Evolutionary conservation across 2,113 vertebrate genomes (phyloP).

Genomic region (Upupa epops): DNA sequence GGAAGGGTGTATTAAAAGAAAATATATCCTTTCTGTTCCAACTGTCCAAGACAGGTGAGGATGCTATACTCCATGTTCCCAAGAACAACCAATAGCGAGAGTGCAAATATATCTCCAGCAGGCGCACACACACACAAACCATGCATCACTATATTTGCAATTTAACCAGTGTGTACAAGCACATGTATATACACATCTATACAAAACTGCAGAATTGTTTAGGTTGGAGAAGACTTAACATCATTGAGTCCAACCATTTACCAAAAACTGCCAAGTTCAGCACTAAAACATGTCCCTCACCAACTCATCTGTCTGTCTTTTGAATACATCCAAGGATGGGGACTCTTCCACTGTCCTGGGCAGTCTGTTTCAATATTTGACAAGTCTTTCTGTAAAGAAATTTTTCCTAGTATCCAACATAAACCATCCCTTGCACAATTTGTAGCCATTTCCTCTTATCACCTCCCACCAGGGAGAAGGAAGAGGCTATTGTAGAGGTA

Average conservation of each 20-base stretch:
- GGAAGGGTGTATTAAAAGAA: not conserved
- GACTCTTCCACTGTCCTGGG: not conserved
- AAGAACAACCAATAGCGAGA: not conserved
- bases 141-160: not conserved
- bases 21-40: not conserved
- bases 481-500: too few species aligned
- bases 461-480: too few species aligned
- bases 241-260: not conserved
- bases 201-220: not conserved
- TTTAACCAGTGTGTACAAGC: not conserved
- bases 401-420: not conserved
- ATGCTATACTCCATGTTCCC: not conserved
- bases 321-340: not conserved
- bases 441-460: not conserved
- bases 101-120: not conserved
- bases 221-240: not conserved
- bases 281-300: not conserved
- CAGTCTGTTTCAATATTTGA: not conserved
- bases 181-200: not conserved
- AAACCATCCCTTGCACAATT: not conserved
- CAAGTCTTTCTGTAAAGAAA: not conserved
- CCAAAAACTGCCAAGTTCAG: not conserved
- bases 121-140: not conserved
- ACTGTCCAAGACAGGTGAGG: fast-evolving
- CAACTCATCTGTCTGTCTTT: not conserved